Percentiles rank a stretch among this genome's conserved stretches.
phyloP scores from a whole-genome alignment of 1,140 invertebrate species.

The Panulirus ornatus region DNA sequence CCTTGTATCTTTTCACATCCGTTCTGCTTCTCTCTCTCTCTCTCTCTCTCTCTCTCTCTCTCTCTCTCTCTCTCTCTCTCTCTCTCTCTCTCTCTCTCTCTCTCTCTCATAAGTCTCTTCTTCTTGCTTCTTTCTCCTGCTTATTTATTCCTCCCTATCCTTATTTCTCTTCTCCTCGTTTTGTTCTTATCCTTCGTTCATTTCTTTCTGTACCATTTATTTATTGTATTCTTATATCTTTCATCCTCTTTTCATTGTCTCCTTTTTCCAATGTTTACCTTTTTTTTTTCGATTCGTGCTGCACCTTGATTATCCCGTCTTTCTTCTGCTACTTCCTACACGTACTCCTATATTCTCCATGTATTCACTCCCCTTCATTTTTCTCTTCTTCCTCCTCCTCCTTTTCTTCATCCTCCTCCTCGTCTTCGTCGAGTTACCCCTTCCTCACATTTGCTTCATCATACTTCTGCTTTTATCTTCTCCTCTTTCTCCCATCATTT shows the following conservation, averaged over 20 bases:
- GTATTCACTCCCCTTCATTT: neutral
- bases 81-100: neutral
- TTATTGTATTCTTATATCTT: neutral
- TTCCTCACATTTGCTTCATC: slow-evolving; percentile 1
- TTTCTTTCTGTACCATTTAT: neutral
- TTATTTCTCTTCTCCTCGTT: no score
- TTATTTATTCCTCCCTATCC: neutral
- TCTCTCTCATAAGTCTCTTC: neutral
- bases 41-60: neutral
- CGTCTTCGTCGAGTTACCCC: neutral
- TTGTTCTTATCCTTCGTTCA: neutral
- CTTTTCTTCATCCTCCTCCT: neutral
- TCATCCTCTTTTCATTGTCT: neutral
- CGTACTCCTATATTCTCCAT: neutral
- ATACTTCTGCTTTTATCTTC: slow-evolving; percentile 16
- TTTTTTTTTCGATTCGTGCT: neutral
- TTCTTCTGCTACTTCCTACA: neutral
- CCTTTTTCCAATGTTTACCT: neutral
- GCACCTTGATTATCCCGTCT: neutral
- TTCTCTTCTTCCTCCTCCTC: neutral
- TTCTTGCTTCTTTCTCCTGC: neutral
- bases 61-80: neutral
- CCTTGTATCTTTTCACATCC: no score
- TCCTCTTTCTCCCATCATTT: slow-evolving; percentile 10
- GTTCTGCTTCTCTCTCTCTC: neutral